Conservation (phyloP, 2,888 invertebrate species). For the Invenusta paracnida region DNA sequence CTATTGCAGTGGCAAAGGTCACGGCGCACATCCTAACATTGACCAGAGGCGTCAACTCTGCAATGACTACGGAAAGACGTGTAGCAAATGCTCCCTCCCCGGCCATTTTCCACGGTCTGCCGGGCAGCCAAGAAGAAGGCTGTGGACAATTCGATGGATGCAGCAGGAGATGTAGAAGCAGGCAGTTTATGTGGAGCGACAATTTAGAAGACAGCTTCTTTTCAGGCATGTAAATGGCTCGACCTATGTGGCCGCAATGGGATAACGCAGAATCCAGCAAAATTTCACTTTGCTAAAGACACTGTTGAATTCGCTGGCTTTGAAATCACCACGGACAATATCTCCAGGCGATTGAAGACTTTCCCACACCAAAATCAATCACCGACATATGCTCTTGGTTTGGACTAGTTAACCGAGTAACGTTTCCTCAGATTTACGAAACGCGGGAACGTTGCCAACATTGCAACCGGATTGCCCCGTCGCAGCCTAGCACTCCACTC, state of each 20-base stretch:
- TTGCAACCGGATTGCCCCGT: slow-evolving; percentile 11
- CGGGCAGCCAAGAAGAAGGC: neutral
- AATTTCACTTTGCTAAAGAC: slow-evolving; percentile 45
- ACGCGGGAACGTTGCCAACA: neutral
- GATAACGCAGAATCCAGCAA: slow-evolving; percentile 46
- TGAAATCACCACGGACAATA: slow-evolving; percentile 43
- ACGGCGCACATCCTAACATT: neutral
- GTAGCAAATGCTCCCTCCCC: neutral
- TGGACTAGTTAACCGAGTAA: slow-evolving; percentile 48
- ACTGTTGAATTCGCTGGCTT: slow-evolving; percentile 46
- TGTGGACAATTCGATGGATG: neutral
- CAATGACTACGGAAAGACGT: neutral
- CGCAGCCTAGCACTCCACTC: neutral
- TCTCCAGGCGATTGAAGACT: slow-evolving; percentile 45
- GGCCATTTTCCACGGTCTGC: neutral
- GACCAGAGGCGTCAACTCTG: neutral
- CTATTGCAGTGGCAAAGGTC: too few relatives aligned
- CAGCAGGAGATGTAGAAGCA: neutral
- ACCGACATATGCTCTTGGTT: slow-evolving; percentile 41
- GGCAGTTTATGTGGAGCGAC: too few relatives aligned
- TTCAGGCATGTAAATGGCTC: too few relatives aligned
- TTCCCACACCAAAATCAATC: slow-evolving; percentile 8
- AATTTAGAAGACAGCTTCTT: too few relatives aligned
- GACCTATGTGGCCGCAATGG: slow-evolving; percentile 46
- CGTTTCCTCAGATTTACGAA: slow-evolving; percentile 45